phyloP scores from a whole-genome alignment of 2,797 vertebrate species.

The Lates japonicus region DNA sequence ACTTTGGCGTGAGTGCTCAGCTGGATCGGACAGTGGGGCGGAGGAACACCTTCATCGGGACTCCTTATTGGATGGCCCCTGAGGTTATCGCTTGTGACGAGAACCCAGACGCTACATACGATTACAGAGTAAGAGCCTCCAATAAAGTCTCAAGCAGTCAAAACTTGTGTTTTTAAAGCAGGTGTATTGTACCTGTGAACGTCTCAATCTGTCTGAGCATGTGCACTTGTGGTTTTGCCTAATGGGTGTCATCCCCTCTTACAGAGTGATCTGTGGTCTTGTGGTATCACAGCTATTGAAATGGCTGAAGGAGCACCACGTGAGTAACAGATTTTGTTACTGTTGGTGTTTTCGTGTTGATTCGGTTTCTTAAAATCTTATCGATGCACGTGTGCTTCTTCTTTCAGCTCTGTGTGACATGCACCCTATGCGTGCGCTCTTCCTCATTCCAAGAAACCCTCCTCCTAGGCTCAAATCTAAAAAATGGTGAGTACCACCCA shows the following conservation, averaged over 20 bases:
- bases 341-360: neutral
- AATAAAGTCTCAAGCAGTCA: fast-evolving
- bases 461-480: slow-evolving; percentile 94
- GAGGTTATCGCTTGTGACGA: slow-evolving; percentile 97
- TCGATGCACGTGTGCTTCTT: neutral
- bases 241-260: slow-evolving; percentile 59
- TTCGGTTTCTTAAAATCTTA: neutral
- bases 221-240: slow-evolving; percentile 5
- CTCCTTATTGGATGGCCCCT: slow-evolving; percentile 98
- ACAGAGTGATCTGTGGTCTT: slow-evolving; percentile 98
- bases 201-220: neutral
- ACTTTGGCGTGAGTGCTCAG: slow-evolving; percentile 97
- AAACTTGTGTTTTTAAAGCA: neutral
- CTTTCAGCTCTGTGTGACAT: slow-evolving; percentile 92
- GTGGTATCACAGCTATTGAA: slow-evolving; percentile 97
- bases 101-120: slow-evolving; percentile 97
- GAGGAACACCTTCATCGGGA: slow-evolving; percentile 98
- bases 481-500: slow-evolving; percentile 87
- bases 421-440: slow-evolving; percentile 95
- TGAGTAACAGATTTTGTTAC: slow-evolving; percentile 83
- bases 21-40: slow-evolving; percentile 96
- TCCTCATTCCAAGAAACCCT: slow-evolving; percentile 94
- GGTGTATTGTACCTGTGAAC: neutral
- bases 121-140: slow-evolving; percentile 92
- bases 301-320: slow-evolving; percentile 99